A percentile compares a stretch with the other conserved stretches of the same genome.
These are phyloP conservation scores for Polydrusus pterygomalis DNA, from an alignment of 2,888 invertebrate species.

Conservation along the genomic window DNA sequence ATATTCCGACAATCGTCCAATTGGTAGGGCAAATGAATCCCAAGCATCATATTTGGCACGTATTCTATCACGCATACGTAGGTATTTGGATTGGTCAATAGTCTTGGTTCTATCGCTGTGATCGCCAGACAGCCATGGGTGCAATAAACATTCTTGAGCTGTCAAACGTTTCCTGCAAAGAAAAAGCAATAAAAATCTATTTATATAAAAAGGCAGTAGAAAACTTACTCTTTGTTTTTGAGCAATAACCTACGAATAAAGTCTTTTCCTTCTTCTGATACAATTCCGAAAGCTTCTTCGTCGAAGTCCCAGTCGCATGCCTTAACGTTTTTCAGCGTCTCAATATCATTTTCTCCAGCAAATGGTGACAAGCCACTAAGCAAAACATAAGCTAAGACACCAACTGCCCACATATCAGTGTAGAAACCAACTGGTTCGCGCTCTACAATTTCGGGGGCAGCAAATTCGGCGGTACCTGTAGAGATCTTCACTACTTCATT, in stretches of 20 bases:
- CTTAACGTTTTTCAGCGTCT: conserved; percentile 98
- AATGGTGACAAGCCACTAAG: conserved; percentile 98
- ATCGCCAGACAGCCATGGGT: conserved; percentile 95
- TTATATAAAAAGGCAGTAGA: conserved; percentile 18
- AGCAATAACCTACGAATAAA: conserved; percentile 95
- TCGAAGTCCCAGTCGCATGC: conserved; percentile 99
- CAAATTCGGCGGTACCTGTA: conserved; percentile 99
- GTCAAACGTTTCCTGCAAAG: conserved; percentile 92
- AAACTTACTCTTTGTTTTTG: conserved; percentile 91
- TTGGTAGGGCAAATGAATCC: conserved; percentile 91
- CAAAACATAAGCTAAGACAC: conserved; percentile 98
- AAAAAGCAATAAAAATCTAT: conserved; percentile 15
- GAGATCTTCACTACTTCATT: conserved; percentile 99
- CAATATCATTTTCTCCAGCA: conserved; percentile 98
- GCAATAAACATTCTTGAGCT: conserved; percentile 96
- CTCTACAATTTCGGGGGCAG: conserved; percentile 99
- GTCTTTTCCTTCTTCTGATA: conserved; percentile 98
- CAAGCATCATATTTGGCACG: conserved; percentile 87
- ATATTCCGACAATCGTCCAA: conserved; percentile 98
- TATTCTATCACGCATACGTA: conserved; percentile 90
- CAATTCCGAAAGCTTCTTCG: conserved; percentile 93
- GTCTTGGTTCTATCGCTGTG: conserved; percentile 83
- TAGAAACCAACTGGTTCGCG: conserved; percentile 99
- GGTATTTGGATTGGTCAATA: conserved; percentile 90
- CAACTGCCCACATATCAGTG: conserved; percentile 99